These are phyloP conservation scores for Vulpes vulpes DNA, from an alignment of 2,113 vertebrate species.

Conservation along the genomic window DNA sequence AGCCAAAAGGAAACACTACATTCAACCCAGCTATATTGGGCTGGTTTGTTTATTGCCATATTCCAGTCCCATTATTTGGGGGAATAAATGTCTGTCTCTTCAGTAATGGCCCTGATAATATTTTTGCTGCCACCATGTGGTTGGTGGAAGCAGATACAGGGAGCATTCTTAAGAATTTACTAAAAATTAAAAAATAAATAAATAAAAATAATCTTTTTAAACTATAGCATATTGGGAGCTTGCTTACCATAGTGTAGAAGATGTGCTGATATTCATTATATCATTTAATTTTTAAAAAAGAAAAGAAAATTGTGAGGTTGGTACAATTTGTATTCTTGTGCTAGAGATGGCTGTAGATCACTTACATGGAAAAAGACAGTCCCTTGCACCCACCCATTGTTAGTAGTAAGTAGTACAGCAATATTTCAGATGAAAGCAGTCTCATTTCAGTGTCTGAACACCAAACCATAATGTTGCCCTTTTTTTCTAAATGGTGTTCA, in stretches of 20 bases:
- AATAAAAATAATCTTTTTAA: background rate
- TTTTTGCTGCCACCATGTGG: constrained; percentile 67
- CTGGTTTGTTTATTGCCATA: background rate
- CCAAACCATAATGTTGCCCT: background rate
- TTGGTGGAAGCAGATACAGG: background rate
- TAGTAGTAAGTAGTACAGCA: background rate
- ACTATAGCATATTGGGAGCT: background rate
- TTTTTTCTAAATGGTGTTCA: background rate
- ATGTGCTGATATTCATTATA: background rate
- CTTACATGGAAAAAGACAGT: too few species aligned
- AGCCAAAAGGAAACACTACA: background rate
- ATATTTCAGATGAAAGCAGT: background rate
- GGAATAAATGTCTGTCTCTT: background rate
- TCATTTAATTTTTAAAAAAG: background rate
- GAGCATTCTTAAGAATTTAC: background rate
- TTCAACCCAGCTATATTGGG: background rate
- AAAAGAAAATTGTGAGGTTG: background rate
- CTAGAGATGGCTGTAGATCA: background rate
- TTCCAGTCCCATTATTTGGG: background rate
- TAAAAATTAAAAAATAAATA: background rate
- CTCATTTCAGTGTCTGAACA: background rate
- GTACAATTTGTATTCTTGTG: background rate
- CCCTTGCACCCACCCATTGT: background rate
- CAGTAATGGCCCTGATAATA: background rate
- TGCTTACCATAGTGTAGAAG: background rate